Base-by-base conservation (phyloP, 1,140 invertebrate species). In the Panulirus ornatus region DNA sequence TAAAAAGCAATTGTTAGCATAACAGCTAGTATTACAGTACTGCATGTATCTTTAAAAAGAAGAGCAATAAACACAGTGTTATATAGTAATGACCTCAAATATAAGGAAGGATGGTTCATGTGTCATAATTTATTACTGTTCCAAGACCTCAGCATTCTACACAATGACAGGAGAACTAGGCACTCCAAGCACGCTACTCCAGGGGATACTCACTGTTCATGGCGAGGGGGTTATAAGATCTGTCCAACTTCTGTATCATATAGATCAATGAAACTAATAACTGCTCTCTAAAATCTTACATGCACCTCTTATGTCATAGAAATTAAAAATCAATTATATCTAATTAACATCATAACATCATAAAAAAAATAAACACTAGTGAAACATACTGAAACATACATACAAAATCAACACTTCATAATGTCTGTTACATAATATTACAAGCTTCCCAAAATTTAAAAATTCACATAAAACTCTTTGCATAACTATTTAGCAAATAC, bases 181-280 rank as follows among this genome's bases (percentile, higher is more conserved):
- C 71, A 76, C 70, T 73, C 27, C 38, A 85, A 86, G 84, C 71
- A 75, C 70, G 51, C 58, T 54, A 36, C 51, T 44, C 47, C 34
- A 19, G 71, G 71, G 84, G 70, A 86, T 86, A 86, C 84, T 86
- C 84, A 86, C 84, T 58, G 40, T 86, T 86, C 38, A 36, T 76
- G 70, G 36, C 36, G 84, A 54, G 47, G 71, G 70, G 34, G 71
- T 47, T 86, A 51, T 47, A 75, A 36, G 84, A 76, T 86, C 84
- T 86, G 84, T 86, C 84, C 84, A 76, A 86, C 84, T 86, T 86
- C 84, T 54, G 34, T 76, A 51, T 36, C 51, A 36, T 75, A 44
- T 58, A 58, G 38, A 36, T 76, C 47, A 76, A 30, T 54, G n/a
- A 44, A 38, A 63, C 81, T 82, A 58, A 27, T 70, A 84, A 42